These are phyloP conservation scores for Apoda limacodes DNA, from an alignment of 2,888 invertebrate genomes.

Conservation along the genomic window DNA sequence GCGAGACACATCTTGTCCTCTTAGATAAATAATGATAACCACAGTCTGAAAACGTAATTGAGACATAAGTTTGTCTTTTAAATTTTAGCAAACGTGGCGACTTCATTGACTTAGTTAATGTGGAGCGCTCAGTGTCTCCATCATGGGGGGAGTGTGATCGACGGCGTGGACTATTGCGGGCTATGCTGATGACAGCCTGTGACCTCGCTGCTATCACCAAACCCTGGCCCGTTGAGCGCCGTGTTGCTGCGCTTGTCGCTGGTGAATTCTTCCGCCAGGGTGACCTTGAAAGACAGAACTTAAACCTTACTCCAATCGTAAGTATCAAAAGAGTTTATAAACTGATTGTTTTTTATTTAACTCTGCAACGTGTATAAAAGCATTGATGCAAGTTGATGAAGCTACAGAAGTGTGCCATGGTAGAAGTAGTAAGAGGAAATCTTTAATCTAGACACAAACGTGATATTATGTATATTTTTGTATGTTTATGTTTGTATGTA, in stretches of 20 bases:
- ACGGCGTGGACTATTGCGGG: conserved; percentile 84
- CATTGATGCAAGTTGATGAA: no score
- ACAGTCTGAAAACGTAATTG: no score
- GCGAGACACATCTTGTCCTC: no score
- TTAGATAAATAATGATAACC: no score
- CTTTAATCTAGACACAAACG: no score
- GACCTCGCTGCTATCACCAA: conserved; percentile 95
- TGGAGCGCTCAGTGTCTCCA: conserved; percentile 38
- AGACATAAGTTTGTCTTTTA: conserved; percentile 15
- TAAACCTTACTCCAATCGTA: conserved; percentile 92
- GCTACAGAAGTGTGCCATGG: no score
- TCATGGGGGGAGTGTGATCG: conserved; percentile 79
- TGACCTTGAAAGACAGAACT: conserved; percentile 88
- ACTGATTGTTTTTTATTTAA: no score
- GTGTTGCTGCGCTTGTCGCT: conserved; percentile 92
- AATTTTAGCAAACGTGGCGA: conserved; percentile 88
- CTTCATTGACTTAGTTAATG: conserved; percentile 79
- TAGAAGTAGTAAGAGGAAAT: no score
- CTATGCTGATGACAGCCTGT: conserved; percentile 96
- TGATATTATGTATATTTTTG: no score
- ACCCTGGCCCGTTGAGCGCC: conserved; percentile 92
- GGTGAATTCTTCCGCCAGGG: conserved; percentile 95
- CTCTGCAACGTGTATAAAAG: no score
- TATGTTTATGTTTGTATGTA: no score
- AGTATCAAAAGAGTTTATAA: conserved; percentile 46